Base-by-base conservation (phyloP, 30 jellyfish, hydroid and myxozoan species). In the Mastigias papua region DNA sequence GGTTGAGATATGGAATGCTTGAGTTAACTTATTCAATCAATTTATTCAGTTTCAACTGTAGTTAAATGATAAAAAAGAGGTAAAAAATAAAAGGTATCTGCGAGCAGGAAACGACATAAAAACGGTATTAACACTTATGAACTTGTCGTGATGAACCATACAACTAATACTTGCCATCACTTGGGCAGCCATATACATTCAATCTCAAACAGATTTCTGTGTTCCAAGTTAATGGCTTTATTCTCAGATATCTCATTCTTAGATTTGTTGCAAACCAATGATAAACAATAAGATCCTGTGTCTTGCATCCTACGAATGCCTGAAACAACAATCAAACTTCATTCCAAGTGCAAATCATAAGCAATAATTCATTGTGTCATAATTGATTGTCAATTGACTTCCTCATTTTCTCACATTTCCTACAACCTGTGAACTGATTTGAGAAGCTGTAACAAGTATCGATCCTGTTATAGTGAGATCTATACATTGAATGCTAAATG, bases 171-270 rank as follows among this genome's bases (percentile, higher is more conserved):
- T 28, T 80, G 71, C 92, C 92, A 66, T 84, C 31, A 2, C 64
- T 8, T 34, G 92, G 92, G 73, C 95, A 87, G 5, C 95, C 95
- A 87, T 30, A 87, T 28, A 69, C 86, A 60, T 87, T 65, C 69
- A 87, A 28, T 23, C 95, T 73, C 35, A 87, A 25, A 32, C 95
- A 87, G 16, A 54, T 82, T 13, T 25, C 49, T 61, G 81, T 68
- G 1, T 87, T 16, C 77, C 76, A 68, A 1, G 82, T 46, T 25
- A 73, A 4, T 26, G 95, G 95, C 17, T 30, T 34, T 19, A 87
- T 48, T 42, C 76, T 63, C 10, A 87, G 57, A 54, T 76, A 76
- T 25, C 88, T 48, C 57, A 72, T 67, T 27, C 67, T 66, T 28
- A 87, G 28, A 22, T 30, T 70, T 16, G 89, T 11, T n/a, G 88